Evolutionary conservation across 2,113 vertebrate species (phyloP), one percentile per base, ranked within the genome.

Genomic region (Theropithecus gelada): DNA sequence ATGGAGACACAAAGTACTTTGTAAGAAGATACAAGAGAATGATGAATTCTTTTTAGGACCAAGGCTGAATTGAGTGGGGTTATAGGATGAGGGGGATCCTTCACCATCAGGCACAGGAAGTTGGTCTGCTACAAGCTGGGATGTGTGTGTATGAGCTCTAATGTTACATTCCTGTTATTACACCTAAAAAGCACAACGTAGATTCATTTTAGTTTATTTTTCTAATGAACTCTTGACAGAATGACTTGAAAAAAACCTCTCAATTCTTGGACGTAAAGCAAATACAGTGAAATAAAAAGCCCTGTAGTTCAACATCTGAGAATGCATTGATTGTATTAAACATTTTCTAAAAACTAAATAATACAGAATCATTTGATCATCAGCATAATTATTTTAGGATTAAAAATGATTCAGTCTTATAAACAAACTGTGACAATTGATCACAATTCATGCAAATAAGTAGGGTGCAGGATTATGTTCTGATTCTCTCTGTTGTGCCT

Each of bases 311-410:
- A 93, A 83, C 66, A 95, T 97, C 92, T 38, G 64, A 94, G 73
- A 92, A 96, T 98, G 38, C 79, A 73, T 83, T 98, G 96, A 95
- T 91, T 98, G 89, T 98, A 97, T 98, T 97, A 93, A 0, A 0
- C 55, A 35, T 96, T 93, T 97, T 89, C 92, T 93, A 73, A 90
- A 97, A 97, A 76, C 43, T 55, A 82, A 91, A 59, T 84, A 88
- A 85, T 88, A 88, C 94, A 97, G 93, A 98, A 97, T 98, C 78
- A 80, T 94, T 96, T 96, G 38, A 89, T 96, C 95, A 97, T 97
- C 98, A 98, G 95, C 97, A 98, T 96, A 98, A 98, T 98, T 98
- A 98, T 98, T 97, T 97, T 93, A 96, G 97, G 96, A 98, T 98
- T 98, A 97, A 98, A 98, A 98, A 97, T 98, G 97, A 98, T 96